Percentiles rank a stretch among this genome's conserved stretches.
These are phyloP conservation scores for Dicyrtomina minuta DNA, from an alignment of 2,888 invertebrate species.

Conservation along the genomic window DNA sequence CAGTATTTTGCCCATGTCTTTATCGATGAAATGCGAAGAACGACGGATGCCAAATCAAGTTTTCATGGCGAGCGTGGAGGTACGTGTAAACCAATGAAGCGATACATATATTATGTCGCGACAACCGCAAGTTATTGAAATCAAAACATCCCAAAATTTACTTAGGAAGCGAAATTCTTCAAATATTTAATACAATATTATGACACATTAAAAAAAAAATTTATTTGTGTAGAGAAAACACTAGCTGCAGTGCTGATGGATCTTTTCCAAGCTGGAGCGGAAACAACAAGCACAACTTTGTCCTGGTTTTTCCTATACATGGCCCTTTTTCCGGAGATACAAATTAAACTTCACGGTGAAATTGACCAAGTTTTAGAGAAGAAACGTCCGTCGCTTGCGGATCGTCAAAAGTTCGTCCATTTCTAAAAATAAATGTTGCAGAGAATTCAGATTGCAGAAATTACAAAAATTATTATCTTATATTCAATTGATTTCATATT, in stretches of 20 bases:
- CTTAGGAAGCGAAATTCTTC: too few species aligned
- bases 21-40: constrained; percentile 37
- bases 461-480: too few species aligned
- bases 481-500: too few species aligned
- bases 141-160: too few species aligned
- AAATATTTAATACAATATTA: too few species aligned
- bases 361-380: constrained; percentile 24
- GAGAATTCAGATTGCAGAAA: too few species aligned
- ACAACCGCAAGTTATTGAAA: too few species aligned
- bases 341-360: constrained; percentile 42
- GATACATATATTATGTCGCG: too few species aligned
- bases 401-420: constrained; percentile 40
- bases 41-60: constrained; percentile 33
- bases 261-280: constrained; percentile 46
- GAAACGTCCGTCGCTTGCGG: constrained; percentile 35
- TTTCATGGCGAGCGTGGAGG: constrained; percentile 43
- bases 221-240: constrained; percentile 31
- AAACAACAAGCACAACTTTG: constrained; percentile 41
- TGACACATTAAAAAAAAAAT: too few species aligned
- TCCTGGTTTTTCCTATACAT: constrained; percentile 43
- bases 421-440: too few species aligned
- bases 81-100: neutral
- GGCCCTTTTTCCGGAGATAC: constrained; percentile 36
- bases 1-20: constrained; percentile 33
- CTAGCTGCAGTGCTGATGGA: constrained; percentile 41